Evolutionary conservation across 2,888 invertebrate genomes (phyloP).

Genomic region (Falcaria lacertinaria): DNA sequence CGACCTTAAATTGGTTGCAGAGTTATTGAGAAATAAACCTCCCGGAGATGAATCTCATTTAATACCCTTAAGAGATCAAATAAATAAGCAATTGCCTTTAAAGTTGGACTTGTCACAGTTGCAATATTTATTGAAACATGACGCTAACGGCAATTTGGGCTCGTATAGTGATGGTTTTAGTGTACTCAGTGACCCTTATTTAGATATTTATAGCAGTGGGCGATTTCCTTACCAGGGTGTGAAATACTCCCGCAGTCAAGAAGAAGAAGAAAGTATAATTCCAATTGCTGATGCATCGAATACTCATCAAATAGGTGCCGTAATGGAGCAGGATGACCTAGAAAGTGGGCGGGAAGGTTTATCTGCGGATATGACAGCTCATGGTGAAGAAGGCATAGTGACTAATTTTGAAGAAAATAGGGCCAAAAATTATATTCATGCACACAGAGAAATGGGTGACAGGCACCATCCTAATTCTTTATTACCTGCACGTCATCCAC

Average conservation of each 20-base stretch:
- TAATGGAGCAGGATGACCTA: constrained; percentile 63
- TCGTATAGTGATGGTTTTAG: constrained; percentile 44
- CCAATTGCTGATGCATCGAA: constrained; percentile 65
- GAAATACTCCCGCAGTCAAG: constrained; percentile 72
- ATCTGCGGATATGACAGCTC: constrained; percentile 42
- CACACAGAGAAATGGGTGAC: constrained; percentile 37
- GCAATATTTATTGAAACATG: constrained; percentile 60
- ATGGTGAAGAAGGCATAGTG: constrained; percentile 39
- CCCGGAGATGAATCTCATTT: constrained; percentile 54
- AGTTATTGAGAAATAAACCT: constrained; percentile 68
- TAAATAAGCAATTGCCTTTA: constrained; percentile 46
- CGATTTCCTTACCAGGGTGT: constrained; percentile 63
- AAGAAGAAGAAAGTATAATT: constrained; percentile 65
- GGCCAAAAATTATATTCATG: constrained; percentile 40
- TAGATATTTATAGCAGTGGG: constrained; percentile 54
- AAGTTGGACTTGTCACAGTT: constrained; percentile 61
- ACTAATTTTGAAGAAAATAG: constrained; percentile 42
- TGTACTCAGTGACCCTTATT: constrained; percentile 47
- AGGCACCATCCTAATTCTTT: constrained; percentile 52
- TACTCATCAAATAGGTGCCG: constrained; percentile 70
- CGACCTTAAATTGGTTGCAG: constrained; percentile 68
- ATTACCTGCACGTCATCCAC: constrained; percentile 39
- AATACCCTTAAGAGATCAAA: constrained; percentile 49
- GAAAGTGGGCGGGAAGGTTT: constrained; percentile 44
- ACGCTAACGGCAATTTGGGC: constrained; percentile 41